These are phyloP conservation scores for Ammodramus savannarum DNA, from an alignment of 2,113 vertebrate genomes.

Conservation along the genomic window DNA sequence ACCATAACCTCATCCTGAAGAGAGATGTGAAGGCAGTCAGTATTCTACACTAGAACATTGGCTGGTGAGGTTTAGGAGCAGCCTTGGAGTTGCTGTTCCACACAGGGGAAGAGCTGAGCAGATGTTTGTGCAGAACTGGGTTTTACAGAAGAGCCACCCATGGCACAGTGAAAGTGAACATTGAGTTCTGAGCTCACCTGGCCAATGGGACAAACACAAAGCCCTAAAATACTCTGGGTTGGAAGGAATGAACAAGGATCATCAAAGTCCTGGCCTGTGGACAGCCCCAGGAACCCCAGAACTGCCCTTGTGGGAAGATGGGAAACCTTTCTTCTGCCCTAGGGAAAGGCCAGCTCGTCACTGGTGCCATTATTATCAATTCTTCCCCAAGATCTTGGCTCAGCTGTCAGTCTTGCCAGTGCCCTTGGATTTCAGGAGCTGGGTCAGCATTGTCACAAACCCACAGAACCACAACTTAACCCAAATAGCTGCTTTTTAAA, in stretches of 20 bases:
- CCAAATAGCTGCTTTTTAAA: background rate
- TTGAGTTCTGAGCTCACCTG: background rate
- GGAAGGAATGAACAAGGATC: background rate
- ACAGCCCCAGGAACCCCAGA: background rate
- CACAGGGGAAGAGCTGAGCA: background rate
- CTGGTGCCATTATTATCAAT: background rate
- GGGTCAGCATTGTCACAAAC: background rate
- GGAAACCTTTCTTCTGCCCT: background rate
- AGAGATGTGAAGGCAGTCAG: background rate
- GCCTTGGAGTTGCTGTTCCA: background rate
- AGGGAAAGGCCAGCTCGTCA: background rate
- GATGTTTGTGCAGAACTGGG: background rate
- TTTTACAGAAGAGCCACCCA: no score
- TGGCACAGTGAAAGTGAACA: background rate
- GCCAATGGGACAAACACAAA: background rate
- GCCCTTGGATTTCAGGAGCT: background rate
- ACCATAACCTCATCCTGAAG: background rate
- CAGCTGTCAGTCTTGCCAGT: background rate
- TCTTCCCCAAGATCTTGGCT: background rate
- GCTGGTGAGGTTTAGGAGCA: background rate
- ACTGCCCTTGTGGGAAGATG: background rate
- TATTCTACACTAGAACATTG: background rate
- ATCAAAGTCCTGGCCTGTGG: background rate
- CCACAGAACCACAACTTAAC: background rate
- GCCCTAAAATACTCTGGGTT: background rate